Evolutionary conservation across 2,888 invertebrate species (phyloP).

Genomic region (Cyaniris semiargus): DNA sequence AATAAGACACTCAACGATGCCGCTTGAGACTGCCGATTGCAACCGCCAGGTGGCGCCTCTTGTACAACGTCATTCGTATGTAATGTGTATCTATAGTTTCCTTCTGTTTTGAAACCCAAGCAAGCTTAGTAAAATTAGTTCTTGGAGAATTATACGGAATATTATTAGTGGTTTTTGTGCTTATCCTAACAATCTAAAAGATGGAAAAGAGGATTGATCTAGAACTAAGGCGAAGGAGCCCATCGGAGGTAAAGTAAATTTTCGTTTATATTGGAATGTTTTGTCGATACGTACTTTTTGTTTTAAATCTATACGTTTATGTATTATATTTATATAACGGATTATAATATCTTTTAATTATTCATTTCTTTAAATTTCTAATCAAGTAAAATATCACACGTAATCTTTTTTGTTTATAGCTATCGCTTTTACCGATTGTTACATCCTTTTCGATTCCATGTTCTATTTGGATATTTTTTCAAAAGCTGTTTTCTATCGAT

Average conservation of each 20-base stretch:
- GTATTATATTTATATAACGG: slow-evolving; percentile 24
- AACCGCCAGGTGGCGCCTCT: slow-evolving; percentile 70
- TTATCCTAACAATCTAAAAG: slow-evolving; percentile 53
- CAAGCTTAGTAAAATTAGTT: slow-evolving; percentile 77
- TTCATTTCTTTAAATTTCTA: background rate
- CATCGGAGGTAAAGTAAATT: slow-evolving; percentile 89
- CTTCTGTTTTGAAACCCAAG: slow-evolving; percentile 82
- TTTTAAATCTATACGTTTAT: slow-evolving; percentile 29
- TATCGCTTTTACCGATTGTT: slow-evolving; percentile 77
- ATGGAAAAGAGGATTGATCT: slow-evolving; percentile 98
- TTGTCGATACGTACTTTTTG: slow-evolving; percentile 78
- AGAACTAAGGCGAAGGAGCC: slow-evolving; percentile 94
- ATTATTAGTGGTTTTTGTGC: slow-evolving; percentile 62
- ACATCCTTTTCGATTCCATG: slow-evolving; percentile 74
- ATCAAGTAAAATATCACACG: slow-evolving; percentile 24
- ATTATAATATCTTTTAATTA: slow-evolving; percentile 29
- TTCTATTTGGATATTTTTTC: slow-evolving; percentile 47
- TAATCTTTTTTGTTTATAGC: slow-evolving; percentile 60
- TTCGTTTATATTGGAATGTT: slow-evolving; percentile 72
- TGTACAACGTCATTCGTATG: slow-evolving; percentile 74
- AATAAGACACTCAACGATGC: slow-evolving; percentile 52
- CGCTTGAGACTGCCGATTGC: slow-evolving; percentile 61
- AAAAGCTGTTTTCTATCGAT: slow-evolving; percentile 29
- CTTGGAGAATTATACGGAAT: slow-evolving; percentile 63
- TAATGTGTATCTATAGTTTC: slow-evolving; percentile 76